These are phyloP conservation scores for Ameiurus melas DNA, from an alignment of 2,113 vertebrate genomes.

Conservation along the genomic window DNA sequence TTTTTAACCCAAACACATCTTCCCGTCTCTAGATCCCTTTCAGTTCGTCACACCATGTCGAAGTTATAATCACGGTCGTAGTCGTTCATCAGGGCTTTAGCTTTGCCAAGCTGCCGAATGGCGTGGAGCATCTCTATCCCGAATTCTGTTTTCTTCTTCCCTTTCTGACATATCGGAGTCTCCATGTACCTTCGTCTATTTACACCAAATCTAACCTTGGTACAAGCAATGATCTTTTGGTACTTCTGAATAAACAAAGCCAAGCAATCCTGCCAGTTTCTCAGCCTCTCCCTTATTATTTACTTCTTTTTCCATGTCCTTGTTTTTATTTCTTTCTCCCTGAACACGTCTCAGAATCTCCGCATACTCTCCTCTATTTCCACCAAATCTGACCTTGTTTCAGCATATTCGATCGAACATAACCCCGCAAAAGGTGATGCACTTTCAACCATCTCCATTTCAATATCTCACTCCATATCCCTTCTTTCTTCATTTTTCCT, in stretches of 20 bases:
- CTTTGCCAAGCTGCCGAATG: neutral
- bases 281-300: no score
- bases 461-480: neutral
- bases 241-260: neutral
- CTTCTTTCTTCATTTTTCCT: neutral
- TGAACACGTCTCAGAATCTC: no score
- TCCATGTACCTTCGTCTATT: neutral
- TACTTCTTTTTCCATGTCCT: no score
- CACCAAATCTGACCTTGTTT: neutral
- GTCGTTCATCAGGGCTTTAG: neutral
- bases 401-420: neutral
- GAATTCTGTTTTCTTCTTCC: neutral
- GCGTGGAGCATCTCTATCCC: neutral
- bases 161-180: no score
- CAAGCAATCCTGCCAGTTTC: no score
- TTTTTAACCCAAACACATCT: neutral
- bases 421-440: neutral
- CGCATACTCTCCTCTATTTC: neutral
- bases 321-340: no score
- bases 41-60: neutral
- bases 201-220: neutral
- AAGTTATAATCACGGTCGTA: neutral
- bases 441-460: neutral
- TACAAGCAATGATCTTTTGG: neutral
- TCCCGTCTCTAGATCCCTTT: neutral